Evolutionary conservation across 2,888 invertebrate species (phyloP), one percentile per base, ranked within the genome.

Genomic region (Sialis fuliginosa): DNA sequence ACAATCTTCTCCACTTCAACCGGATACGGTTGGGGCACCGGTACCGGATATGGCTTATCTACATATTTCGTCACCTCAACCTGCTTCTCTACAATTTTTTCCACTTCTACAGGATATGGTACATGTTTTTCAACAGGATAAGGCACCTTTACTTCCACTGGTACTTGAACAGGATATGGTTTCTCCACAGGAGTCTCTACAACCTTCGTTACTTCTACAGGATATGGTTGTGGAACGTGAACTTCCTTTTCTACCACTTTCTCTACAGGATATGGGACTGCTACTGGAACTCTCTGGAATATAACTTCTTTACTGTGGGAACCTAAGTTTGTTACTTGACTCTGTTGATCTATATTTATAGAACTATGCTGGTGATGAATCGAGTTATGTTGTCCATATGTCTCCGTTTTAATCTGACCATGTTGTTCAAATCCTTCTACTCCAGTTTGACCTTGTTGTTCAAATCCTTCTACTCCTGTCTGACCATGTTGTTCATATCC

Each of bases 1-100:
- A 81, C 70, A 33, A 79, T 65, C 46, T 70, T 74, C 50, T 69
- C 69, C 1, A 72, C 65, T 34, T 67, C 66, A 1, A 75, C 70
- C 1, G 72, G 60, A 51, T 64, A 61, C 0, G 65, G 62, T 39
- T 54, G 54, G 22, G 49, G 52, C 8, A 56, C 39, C 10, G 37
- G 47, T 44, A 58, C 55, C 8, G 56, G 55, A 6, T 57, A 53
- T 22, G 57, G 55, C 33, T 55, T 55, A 48, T 58, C 55, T n/a
- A 57, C 54, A 12, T 55, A 45, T 48, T 56, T 55, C 31, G 48
- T 47, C 2, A 49, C 13, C 48, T 54, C 56, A n/a, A 59, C 50
- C 10, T 60, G 72, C 54, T 69, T 74, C 54, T 74, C 73, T 1
- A 74, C 65, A 41, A 74, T 66, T 53, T 68, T 72, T 45, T 71